Evolutionary conservation across 2,113 vertebrate species (phyloP), one percentile per base, ranked within the genome.

Genomic region (Campylorhamphus procurvoides): DNA sequence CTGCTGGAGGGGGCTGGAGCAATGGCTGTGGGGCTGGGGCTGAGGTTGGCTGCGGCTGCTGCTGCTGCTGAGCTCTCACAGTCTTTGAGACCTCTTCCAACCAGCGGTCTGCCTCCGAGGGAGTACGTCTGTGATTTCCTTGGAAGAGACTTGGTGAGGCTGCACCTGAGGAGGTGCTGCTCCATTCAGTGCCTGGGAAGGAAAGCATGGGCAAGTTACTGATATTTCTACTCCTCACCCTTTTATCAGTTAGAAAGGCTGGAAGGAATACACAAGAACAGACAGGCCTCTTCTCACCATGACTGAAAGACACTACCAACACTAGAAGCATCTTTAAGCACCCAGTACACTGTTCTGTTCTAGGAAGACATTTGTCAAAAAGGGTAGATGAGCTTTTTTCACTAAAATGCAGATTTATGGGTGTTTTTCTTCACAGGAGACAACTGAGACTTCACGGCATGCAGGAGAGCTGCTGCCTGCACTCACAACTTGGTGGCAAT

Each of bases 51-150:
- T 37, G 37, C 67, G 96, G 97, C 37, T 37, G 37, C 67, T 96
- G 95, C 93, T 97, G 99, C 3, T 98, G 99, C 3, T 98, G 98
- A 20, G 97, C 98, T 78, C 99, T 98, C 69, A 99, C 98, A 10
- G 98, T 99, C 96, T 99, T 99, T 79, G 99, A 98, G 52, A 99
- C 99, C 96, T 99, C 99, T 75, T 99, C 99, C 91, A 99, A 97
- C 99, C 99, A 99, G 74, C 99, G 99, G 96, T 99, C 99, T 14
- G 99, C 99, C 89, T 99, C 99, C 0, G 99, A 99, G 4, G 99
- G 99, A 3, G 99, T 99, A 50, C 99, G 99, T 79, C 97, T 98
- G 97, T 99, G 99, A 35, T 97, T 98, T 28, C 97, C 96, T 85
- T 98, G 98, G 89, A 97, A 96, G 46, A 96, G 93, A 64, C 95